Evolutionary conservation across 1,140 invertebrate species (phyloP), one percentile per base, ranked within the genome.

Genomic region (Caerostris extrusa): DNA sequence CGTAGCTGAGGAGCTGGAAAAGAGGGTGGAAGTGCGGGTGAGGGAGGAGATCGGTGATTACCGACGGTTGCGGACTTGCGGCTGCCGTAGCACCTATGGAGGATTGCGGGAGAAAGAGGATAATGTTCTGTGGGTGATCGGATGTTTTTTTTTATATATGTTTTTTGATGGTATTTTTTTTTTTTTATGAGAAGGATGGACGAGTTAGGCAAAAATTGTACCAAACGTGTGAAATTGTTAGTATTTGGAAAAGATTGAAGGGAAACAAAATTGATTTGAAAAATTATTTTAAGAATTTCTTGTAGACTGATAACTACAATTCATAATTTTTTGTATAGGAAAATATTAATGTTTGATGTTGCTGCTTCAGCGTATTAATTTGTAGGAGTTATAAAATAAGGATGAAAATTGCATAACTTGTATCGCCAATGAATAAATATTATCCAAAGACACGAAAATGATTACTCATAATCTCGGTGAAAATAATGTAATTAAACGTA

Each of bases 1-100:
- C 90, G 58, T 83, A 55, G 53, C 55, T n/a, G 90, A 14, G 71
- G 77, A 64, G 57, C 60, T 17, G 83, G 34, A 34, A n/a, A 50
- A 14, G 71, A 17, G 67, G 67, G 67, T 53, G 55, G 34, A 69
- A 69, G 58, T 77, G 34, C 34, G 71, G 55, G 64, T 7, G 17
- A 19, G 57, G n/a, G 77, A 85, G 90, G 17, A 64, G 50, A 93
- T 34, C 64, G 82, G 83, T 93, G 91, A 86, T 93, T 92, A 92
- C 90, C 56, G 82, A 3, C 56, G 64, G 67, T 64, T 58, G 85
- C 64, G 85, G 34, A 77, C 56, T 58, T 90, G 89, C 53, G 55
- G 69, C 89, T 67, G 69, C 60, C 55, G 87, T 64, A 55, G 14
- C 17, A 69, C 53, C 50, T 69, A 17, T 5, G 50, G 8, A 12